These are phyloP conservation scores for Nothobranchius kuhntae DNA, from an alignment of 2,113 vertebrate genomes.

Conservation along the genomic window DNA sequence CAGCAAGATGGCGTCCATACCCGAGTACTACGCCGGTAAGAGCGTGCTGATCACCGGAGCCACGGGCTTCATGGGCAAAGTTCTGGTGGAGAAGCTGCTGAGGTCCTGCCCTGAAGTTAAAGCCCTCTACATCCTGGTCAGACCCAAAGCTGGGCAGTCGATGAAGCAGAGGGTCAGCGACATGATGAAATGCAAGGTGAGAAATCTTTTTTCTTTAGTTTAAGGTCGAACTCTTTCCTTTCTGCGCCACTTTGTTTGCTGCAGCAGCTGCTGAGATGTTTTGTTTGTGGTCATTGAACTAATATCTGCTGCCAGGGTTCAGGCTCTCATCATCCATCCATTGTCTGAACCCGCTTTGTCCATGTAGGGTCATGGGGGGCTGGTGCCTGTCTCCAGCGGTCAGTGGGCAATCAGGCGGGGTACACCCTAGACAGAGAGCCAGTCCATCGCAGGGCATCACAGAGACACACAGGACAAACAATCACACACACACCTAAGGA, in stretches of 20 bases:
- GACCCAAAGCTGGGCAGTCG: constrained; percentile 90
- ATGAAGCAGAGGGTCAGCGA: constrained; percentile 87
- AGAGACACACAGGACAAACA: too few species aligned
- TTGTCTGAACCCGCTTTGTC: too few species aligned
- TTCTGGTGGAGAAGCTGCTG: constrained; percentile 93
- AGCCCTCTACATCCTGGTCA: constrained; percentile 88
- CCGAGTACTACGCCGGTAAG: constrained; percentile 89
- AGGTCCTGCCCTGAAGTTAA: constrained; percentile 88
- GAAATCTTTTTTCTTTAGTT: neutral
- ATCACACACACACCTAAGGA: too few species aligned
- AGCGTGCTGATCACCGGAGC: constrained; percentile 90
- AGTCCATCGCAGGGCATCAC: too few species aligned
- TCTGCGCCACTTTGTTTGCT: neutral
- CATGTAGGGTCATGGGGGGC: too few species aligned
- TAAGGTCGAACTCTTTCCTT: neutral
- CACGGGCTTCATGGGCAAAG: constrained; percentile 96
- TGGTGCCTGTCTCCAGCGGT: too few species aligned
- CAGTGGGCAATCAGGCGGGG: too few species aligned
- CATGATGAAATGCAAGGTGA: constrained; percentile 91
- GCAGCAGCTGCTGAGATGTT: neutral
- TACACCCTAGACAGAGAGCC: too few species aligned
- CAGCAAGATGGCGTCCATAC: constrained; percentile 82
- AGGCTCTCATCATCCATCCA: neutral
- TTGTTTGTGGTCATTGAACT: neutral
- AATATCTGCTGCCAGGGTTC: neutral